A percentile compares a stretch with the other conserved stretches of the same genome.
Evolutionary conservation across 2,888 invertebrate genomes (phyloP).

Genomic region (Catonia carolina): DNA sequence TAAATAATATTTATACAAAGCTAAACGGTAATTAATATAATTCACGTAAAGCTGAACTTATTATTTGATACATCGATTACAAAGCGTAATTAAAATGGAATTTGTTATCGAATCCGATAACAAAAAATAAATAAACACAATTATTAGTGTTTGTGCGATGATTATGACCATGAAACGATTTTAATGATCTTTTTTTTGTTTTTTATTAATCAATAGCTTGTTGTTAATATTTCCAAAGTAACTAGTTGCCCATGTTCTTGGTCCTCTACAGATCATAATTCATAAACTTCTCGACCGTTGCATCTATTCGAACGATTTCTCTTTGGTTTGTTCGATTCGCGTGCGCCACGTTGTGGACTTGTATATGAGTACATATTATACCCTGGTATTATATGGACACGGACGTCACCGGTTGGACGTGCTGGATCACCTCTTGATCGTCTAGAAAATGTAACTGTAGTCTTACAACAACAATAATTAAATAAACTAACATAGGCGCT

Average conservation of each 20-base stretch:
- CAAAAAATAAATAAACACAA: no score
- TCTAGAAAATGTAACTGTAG: constrained; percentile 58
- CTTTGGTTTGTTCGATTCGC: constrained; percentile 33
- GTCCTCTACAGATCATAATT: constrained; percentile 41
- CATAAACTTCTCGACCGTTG: constrained; percentile 51
- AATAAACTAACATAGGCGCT: constrained; percentile 65
- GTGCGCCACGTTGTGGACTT: constrained; percentile 49
- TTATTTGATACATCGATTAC: no score
- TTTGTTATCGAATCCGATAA: no score
- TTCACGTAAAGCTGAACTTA: no score
- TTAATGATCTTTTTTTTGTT: no score
- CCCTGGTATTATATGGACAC: constrained; percentile 67
- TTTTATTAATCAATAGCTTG: neutral
- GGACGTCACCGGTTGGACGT: constrained; percentile 54
- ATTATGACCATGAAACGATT: no score
- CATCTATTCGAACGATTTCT: constrained; percentile 39
- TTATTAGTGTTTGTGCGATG: no score
- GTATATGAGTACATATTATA: constrained; percentile 60
- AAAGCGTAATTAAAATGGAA: no score
- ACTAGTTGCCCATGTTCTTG: neutral
- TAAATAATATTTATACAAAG: no score
- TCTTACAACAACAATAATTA: constrained; percentile 75
- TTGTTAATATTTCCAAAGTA: constrained; percentile 1
- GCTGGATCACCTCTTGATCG: constrained; percentile 50
- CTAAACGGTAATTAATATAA: no score